These are phyloP conservation scores for Keiferia lycopersicella DNA, from an alignment of 2,888 invertebrate genomes.

Conservation along the genomic window DNA sequence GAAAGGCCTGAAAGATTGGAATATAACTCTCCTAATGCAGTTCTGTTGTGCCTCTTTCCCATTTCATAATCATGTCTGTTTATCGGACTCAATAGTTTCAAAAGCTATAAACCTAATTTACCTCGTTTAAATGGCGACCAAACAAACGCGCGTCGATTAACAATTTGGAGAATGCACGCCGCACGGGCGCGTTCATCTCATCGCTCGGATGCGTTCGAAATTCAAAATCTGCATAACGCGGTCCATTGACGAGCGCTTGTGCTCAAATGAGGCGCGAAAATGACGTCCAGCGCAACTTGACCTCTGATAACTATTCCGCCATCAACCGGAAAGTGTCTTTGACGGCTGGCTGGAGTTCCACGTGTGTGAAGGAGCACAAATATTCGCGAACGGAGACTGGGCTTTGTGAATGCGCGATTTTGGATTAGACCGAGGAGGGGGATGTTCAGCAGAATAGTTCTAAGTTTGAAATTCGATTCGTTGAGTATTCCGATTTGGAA, in stretches of 20 bases:
- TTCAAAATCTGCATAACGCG: constrained; percentile 30
- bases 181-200: constrained; percentile 16
- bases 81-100: constrained; percentile 10
- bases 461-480: constrained; percentile 21
- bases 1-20: background rate
- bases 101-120: constrained; percentile 5
- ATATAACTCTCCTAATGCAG: too few species aligned
- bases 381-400: constrained; percentile 23
- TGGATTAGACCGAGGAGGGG: constrained; percentile 17
- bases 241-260: constrained; percentile 29
- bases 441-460: constrained; percentile 20
- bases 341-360: constrained; percentile 8
- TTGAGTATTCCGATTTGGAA: constrained; percentile 12
- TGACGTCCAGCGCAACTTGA: constrained; percentile 18
- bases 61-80: background rate
- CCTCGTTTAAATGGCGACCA: constrained; percentile 12
- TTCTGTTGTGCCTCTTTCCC: background rate
- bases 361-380: constrained; percentile 24
- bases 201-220: constrained; percentile 24
- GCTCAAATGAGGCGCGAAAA: constrained; percentile 29
- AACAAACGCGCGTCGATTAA: constrained; percentile 16
- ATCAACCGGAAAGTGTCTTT: background rate
- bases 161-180: constrained; percentile 18
- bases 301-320: background rate
- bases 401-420: constrained; percentile 20